These are phyloP conservation scores for Brachycybe producta DNA, from an alignment of 2,888 invertebrate genomes.

Conservation along the genomic window DNA sequence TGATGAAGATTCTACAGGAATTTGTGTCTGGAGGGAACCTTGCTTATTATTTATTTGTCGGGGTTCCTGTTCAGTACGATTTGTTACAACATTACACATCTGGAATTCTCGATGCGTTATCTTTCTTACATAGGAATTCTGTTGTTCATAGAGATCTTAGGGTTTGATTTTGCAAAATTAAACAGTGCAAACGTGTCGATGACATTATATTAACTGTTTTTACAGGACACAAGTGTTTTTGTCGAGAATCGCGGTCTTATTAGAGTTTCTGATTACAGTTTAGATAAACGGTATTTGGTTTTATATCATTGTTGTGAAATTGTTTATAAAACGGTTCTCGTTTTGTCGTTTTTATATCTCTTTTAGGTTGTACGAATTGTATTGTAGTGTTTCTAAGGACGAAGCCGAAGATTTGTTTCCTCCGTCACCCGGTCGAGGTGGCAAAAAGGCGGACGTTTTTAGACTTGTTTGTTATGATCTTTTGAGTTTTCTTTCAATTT, in stretches of 20 bases:
- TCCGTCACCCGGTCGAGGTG: conserved; percentile 38
- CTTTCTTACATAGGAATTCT: conserved; percentile 64
- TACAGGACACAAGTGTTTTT: conserved; percentile 27
- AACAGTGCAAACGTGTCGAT: too few relatives aligned
- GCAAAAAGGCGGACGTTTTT: conserved; percentile 59
- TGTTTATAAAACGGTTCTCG: not conserved
- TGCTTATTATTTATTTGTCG: conserved; percentile 41
- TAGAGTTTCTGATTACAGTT: conserved; percentile 42
- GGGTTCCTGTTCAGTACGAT: conserved; percentile 41
- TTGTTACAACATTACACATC: conserved; percentile 51
- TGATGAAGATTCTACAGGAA: conserved; percentile 34
- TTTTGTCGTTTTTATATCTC: not conserved
- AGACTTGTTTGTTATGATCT: conserved; percentile 38
- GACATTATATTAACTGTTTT: not conserved
- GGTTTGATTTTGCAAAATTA: not conserved
- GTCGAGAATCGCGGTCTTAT: conserved; percentile 30
- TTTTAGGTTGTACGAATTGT: conserved; percentile 21
- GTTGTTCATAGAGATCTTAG: conserved; percentile 67
- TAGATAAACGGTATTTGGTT: conserved; percentile 53
- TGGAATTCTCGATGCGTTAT: conserved; percentile 59
- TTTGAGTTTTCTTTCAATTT: conserved; percentile 7
- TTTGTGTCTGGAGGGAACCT: conserved; percentile 35
- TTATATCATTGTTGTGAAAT: not conserved
- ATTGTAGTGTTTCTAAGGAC: conserved; percentile 16
- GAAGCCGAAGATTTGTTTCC: conserved; percentile 30